A percentile compares a stretch with the other conserved stretches of the same genome.
phyloP scores from a whole-genome alignment of 2,888 invertebrate genomes.

The Desoria tigrina region DNA sequence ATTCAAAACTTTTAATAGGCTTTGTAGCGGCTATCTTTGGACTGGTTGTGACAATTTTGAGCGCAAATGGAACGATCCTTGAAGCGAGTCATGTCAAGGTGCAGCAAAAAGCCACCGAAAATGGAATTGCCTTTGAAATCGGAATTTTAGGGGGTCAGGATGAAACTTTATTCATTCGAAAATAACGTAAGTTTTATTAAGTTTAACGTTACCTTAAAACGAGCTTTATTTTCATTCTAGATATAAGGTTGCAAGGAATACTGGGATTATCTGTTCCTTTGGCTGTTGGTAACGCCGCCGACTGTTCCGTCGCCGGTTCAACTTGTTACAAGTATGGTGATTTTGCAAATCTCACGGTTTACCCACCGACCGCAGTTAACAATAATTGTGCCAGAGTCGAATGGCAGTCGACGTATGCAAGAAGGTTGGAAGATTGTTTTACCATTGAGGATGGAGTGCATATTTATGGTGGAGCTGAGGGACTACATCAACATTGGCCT shows the following conservation, averaged over 20 bases:
- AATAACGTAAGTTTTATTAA: background rate
- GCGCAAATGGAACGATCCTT: too few relatives aligned
- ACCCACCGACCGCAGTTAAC: too few relatives aligned
- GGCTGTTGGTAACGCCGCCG: background rate
- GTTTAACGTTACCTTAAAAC: too few relatives aligned
- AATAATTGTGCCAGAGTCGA: slow-evolving; percentile 38
- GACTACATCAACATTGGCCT: slow-evolving; percentile 39
- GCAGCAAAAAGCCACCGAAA: too few relatives aligned
- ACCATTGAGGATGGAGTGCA: slow-evolving; percentile 38
- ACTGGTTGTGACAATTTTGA: too few relatives aligned
- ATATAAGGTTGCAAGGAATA: background rate
- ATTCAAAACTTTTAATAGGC: too few relatives aligned
- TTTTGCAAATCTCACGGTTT: background rate
- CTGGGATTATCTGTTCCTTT: slow-evolving; percentile 3
- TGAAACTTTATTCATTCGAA: background rate
- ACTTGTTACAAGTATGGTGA: background rate
- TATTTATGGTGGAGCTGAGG: slow-evolving; percentile 47
- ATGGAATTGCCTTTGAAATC: background rate
- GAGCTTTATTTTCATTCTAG: background rate
- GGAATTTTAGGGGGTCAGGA: background rate
- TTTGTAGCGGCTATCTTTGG: too few relatives aligned
- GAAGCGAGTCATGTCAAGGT: too few relatives aligned
- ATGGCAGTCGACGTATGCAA: slow-evolving; percentile 40
- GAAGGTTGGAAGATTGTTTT: slow-evolving; percentile 47
- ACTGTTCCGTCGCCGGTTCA: slow-evolving; percentile 6